A percentile compares a stretch with the other conserved stretches of the same genome.
Evolutionary conservation across 2,113 vertebrate species (phyloP).

Genomic region (Vimba vimba): DNA sequence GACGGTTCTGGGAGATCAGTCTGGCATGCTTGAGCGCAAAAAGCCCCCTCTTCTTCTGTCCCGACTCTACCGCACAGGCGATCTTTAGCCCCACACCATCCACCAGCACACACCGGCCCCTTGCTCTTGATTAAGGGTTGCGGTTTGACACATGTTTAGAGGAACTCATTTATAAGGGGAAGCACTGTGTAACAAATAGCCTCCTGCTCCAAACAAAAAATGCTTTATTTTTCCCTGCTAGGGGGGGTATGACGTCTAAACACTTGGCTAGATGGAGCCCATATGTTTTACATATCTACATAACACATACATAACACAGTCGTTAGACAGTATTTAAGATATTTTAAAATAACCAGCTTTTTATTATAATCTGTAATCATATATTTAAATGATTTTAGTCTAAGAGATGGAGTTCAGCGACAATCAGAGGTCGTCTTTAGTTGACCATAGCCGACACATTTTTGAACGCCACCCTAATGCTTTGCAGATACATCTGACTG

Average conservation of each 20-base stretch:
- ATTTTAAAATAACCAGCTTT: background rate
- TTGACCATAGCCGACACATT: conserved; percentile 52
- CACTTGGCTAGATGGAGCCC: conserved; percentile 22
- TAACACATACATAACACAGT: conserved; percentile 28
- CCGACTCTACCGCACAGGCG: background rate
- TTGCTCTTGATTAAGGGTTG: conserved; percentile 41
- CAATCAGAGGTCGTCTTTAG: conserved; percentile 48
- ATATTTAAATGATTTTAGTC: conserved; percentile 50
- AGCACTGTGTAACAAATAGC: conserved; percentile 45
- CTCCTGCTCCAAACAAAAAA: conserved; percentile 43
- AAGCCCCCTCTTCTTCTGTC: background rate
- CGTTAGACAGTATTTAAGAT: background rate
- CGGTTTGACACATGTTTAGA: conserved; percentile 57
- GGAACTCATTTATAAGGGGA: conserved; percentile 41
- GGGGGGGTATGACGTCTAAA: conserved; percentile 23
- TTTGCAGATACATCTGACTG: conserved; percentile 45
- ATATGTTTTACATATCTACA: conserved; percentile 42
- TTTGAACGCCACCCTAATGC: conserved; percentile 48
- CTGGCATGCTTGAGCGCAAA: conserved; percentile 27
- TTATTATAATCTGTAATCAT: conserved; percentile 17
- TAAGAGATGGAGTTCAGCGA: conserved; percentile 47
- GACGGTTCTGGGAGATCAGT: conserved; percentile 42
- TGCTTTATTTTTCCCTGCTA: conserved; percentile 50
- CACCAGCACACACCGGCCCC: conserved; percentile 14
- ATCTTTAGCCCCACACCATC: background rate